A percentile compares a stretch with the other conserved stretches of the same genome.
Conservation (phyloP, 2,888 invertebrate species). For the Sesia apiformis region DNA sequence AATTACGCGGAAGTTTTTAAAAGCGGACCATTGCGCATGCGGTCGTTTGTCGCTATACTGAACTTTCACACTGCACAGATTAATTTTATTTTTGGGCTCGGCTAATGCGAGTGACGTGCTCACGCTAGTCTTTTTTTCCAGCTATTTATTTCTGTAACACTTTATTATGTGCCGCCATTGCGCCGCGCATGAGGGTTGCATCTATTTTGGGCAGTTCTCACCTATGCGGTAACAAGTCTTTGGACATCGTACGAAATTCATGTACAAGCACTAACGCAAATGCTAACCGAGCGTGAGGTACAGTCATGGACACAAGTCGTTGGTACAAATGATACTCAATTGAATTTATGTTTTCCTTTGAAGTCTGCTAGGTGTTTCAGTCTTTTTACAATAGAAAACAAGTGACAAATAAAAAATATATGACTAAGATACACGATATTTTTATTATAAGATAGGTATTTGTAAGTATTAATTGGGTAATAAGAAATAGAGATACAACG, state of each 20-base stretch:
- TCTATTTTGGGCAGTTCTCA: conserved; percentile 28
- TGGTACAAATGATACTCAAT: no score
- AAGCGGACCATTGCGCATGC: conserved; percentile 30
- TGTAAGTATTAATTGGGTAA: no score
- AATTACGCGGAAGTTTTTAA: conserved; percentile 44
- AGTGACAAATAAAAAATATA: no score
- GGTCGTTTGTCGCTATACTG: conserved; percentile 51
- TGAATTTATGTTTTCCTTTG: background rate
- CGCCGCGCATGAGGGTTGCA: conserved; percentile 41
- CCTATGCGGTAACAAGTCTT: background rate
- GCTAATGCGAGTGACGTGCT: conserved; percentile 51
- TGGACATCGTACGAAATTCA: background rate
- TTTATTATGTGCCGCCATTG: conserved; percentile 58
- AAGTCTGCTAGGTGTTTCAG: no score
- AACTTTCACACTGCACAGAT: conserved; percentile 63
- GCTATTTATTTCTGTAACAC: conserved; percentile 55
- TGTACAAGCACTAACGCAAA: background rate
- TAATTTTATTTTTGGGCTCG: conserved; percentile 61
- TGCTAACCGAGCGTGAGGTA: background rate
- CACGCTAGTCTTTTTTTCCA: conserved; percentile 48
- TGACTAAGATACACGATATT: no score
- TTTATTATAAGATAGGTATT: no score
- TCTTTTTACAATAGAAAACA: no score
- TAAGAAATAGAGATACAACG: no score
- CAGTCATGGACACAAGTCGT: background rate